Base-by-base conservation (phyloP, 1,140 invertebrate species). In the Pseudomyrmex sp. region DNA sequence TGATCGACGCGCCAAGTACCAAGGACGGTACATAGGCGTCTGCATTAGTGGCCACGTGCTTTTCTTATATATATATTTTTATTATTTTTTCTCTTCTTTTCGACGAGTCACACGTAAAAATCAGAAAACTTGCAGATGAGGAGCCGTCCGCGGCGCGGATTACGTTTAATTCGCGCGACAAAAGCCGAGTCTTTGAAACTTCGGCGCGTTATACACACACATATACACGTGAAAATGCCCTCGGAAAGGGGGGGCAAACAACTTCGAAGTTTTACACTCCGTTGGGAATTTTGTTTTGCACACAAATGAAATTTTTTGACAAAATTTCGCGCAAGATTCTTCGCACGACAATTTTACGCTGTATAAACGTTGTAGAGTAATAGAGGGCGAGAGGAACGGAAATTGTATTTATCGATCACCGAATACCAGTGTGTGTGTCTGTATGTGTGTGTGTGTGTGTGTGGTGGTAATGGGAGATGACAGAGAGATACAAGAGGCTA, bases 11-110 rank as follows among this genome's bases (percentile, higher is more conserved):
- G 72, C 68, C 66, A 72, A 85, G 85, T 89, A 87, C 90, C 91
- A 91, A 91, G 89, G 91, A 91, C 91, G 88, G 70, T 63, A 80
- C 90, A 89, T 91, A 88, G 88, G 91, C 87, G 90, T 54, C 70
- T 90, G 83, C 88, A 89, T 70, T 76, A 70, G 89, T 91, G 91
- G 87, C 75, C 80, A 68, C 84, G 23, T 35, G 20, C 13, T 35
- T 35, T 35, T 35, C 5, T 35, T 35, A 35, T 35, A 35, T 35
- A 35, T 35, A 2, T 35, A 2, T 35, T 35, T 5, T 35, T 15
- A 10, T 12, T 7, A 18, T 18, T 50, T 74, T 88, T 88, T 83
- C 73, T 65, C 77, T 69, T 46, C 66, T 85, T 87, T 84, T 73
- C 65, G n/a, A 52, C 70, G 44, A 18, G n/a, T 61, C 46, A 26